Percentiles rank a stretch among this genome's conserved stretches.
Conservation (phyloP, 1,140 invertebrate species). For the Nasonia giraulti region DNA sequence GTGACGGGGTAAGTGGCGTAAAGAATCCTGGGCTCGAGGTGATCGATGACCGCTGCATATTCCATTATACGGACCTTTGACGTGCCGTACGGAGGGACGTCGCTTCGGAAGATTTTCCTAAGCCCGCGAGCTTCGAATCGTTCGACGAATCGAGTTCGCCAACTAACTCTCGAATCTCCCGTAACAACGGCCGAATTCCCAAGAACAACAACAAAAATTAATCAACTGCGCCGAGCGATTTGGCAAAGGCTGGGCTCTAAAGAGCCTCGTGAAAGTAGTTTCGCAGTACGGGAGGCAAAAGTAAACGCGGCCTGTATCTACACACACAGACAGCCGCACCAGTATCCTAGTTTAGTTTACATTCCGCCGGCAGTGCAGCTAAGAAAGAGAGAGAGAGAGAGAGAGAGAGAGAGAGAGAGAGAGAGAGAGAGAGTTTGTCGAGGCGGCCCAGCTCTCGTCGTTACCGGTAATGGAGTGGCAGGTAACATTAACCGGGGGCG, state of each 20-base stretch:
- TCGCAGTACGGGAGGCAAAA: background rate
- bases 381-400: background rate
- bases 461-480: slow-evolving; percentile 53
- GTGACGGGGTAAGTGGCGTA: slow-evolving; percentile 9
- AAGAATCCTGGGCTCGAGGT: background rate
- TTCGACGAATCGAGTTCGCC: too few relatives aligned
- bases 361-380: background rate
- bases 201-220: too few relatives aligned
- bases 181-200: too few relatives aligned
- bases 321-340: background rate
- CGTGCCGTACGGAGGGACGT: background rate
- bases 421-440: slow-evolving; percentile 36
- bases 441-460: slow-evolving; percentile 27
- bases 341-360: slow-evolving; percentile 6
- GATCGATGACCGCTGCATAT: slow-evolving; percentile 20
- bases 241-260: too few relatives aligned
- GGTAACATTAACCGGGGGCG: slow-evolving; percentile 51
- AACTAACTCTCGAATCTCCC: too few relatives aligned
- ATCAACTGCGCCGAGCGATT: too few relatives aligned
- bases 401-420: slow-evolving; percentile 9
- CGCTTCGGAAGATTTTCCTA: too few relatives aligned
- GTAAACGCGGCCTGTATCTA: background rate
- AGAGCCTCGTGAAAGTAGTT: background rate
- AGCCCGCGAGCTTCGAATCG: too few relatives aligned
- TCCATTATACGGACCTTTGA: too few relatives aligned